These are phyloP conservation scores for Scaptomyza hsui DNA, from an alignment of 1,140 invertebrate genomes.

Conservation along the genomic window DNA sequence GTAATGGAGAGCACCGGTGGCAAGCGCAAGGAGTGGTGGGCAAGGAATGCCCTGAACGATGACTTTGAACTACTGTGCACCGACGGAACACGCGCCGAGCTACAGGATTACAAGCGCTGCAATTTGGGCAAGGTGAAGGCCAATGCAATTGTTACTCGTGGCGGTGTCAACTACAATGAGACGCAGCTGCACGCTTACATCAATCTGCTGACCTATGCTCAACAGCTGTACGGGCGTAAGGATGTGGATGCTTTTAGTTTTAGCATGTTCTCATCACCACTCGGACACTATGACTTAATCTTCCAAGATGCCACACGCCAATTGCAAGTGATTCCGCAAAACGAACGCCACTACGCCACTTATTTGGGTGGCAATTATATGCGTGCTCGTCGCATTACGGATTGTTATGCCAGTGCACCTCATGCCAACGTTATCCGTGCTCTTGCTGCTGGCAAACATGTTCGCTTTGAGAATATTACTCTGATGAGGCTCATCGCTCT, in stretches of 20 bases:
- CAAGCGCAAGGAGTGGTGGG: constrained; percentile 95
- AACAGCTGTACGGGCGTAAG: constrained; percentile 94
- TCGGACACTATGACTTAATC: constrained; percentile 93
- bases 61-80: constrained; percentile 97
- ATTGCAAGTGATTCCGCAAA: constrained; percentile 88
- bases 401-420: constrained; percentile 88
- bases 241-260: constrained; percentile 94
- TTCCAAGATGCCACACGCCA: constrained; percentile 96
- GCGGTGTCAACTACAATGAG: constrained; percentile 89
- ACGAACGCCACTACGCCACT: constrained; percentile 86
- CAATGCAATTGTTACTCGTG: constrained; percentile 95
- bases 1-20: constrained; percentile 96
- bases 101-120: constrained; percentile 92
- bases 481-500: constrained; percentile 22
- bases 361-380: constrained; percentile 92
- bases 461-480: constrained; percentile 45
- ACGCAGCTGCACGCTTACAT: constrained; percentile 93
- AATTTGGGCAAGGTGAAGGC: constrained; percentile 96
- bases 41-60: constrained; percentile 94
- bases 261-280: constrained; percentile 93
- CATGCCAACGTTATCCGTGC: constrained; percentile 55
- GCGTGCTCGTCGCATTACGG: constrained; percentile 90
- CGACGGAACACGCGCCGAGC: constrained; percentile 92
- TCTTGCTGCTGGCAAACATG: constrained; percentile 42
- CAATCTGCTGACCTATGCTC: constrained; percentile 95